Base-by-base conservation (phyloP, 2,797 vertebrate genomes). In the Poeciliopsis gracilis region DNA sequence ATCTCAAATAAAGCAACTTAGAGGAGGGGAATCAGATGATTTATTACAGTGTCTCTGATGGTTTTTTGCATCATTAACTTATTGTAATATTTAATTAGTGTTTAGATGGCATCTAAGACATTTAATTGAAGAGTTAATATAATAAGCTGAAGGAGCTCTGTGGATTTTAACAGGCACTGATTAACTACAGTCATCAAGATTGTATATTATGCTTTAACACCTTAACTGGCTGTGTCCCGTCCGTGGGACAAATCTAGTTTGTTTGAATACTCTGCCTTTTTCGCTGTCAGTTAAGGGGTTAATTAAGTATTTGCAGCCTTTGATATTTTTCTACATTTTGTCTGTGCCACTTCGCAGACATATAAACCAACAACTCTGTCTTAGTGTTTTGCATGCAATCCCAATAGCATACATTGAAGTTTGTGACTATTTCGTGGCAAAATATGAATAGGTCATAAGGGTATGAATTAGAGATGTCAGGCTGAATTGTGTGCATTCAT, bases 81-180 rank as follows among this genome's bases (percentile, higher is more conserved):
- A 77, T 84, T 73, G 86, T 55, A 75, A 81, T 18, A 49, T 45
- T 85, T 82, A 81, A 89, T 84, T 77, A 72, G 38, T 70, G 71
- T 55, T 23, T 15, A 74, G 73, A 67, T 67, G 59, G 76, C 76
- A 73, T 33, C 9, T 72, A 43, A 82, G 70, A 73, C 78, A 81
- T 76, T 59, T 30, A 84, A 86, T n/a, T 87, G 89, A 92, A 80
- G 82, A 75, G 78, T 16, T 71, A 79, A 77, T 41, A 55, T 36
- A 57, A 46, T 59, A 76, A 82, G 72, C 38, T 77, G 85, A 80
- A 74, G 72, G 72, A 79, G 82, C 73, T 77, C 55, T 69, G 71
- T 10, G 69, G 43, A 84, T 73, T 83, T 77, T 57, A 18, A 74
- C 84, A 82, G 82, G 78, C 77, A 73, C 76, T 59, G 20, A 75